phyloP scores from a whole-genome alignment of 2,113 vertebrate genomes.

The Neogobius melanostomus region DNA sequence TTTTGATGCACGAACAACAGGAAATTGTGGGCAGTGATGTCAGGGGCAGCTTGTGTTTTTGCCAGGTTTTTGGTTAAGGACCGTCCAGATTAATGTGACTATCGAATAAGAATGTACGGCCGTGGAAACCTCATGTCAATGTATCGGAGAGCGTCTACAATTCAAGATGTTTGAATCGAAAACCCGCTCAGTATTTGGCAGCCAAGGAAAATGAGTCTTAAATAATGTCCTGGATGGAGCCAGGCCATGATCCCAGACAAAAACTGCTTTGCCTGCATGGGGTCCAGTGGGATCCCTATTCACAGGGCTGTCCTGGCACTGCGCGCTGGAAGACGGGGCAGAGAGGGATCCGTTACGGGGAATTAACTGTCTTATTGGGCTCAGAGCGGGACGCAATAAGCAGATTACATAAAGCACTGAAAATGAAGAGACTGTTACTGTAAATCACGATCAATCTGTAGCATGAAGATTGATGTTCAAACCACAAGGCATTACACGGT shows the following conservation, averaged over 20 bases:
- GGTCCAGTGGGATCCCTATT: constrained; percentile 36
- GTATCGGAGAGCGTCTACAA: constrained; percentile 53
- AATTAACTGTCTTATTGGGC: constrained; percentile 9
- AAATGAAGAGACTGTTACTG: constrained; percentile 3
- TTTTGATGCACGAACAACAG: constrained; percentile 27
- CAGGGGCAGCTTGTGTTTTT: constrained; percentile 27
- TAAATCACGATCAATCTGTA: neutral
- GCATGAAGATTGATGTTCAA: neutral
- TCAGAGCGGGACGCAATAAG: constrained; percentile 16
- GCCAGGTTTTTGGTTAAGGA: constrained; percentile 36
- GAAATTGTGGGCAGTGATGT: constrained; percentile 46
- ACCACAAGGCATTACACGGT: neutral
- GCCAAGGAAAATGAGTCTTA: constrained; percentile 70
- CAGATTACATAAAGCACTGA: neutral
- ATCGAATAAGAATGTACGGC: constrained; percentile 62
- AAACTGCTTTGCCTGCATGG: constrained; percentile 35
- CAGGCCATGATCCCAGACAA: constrained; percentile 37
- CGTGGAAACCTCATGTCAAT: constrained; percentile 65
- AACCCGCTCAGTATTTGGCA: constrained; percentile 36
- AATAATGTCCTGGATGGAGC: constrained; percentile 51
- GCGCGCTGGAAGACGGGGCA: constrained; percentile 16
- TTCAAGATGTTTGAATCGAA: constrained; percentile 66
- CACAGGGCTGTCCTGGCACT: constrained; percentile 33
- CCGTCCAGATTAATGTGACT: constrained; percentile 58
- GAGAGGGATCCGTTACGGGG: constrained; percentile 22